Conservation (phyloP, 2,888 invertebrate genomes). For the Scaptodrosophila latifasciaeformis region DNA sequence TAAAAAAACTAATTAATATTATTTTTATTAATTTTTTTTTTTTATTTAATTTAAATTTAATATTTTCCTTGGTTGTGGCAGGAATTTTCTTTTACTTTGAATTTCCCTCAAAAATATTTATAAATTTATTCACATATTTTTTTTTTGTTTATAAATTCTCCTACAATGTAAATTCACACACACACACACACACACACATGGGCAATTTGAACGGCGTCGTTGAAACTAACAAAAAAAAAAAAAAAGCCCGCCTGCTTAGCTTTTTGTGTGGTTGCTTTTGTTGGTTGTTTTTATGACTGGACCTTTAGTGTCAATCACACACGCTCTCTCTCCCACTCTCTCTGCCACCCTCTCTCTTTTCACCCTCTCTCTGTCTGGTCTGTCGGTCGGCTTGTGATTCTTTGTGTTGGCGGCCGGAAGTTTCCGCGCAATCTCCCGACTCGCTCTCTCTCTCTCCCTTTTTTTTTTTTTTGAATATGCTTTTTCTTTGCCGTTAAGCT, state of each 20-base stretch:
- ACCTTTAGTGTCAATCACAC: no score
- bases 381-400: slow-evolving; percentile 17
- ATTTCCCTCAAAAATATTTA: no score
- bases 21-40: slow-evolving; percentile 59
- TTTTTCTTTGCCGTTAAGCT: neutral
- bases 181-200: slow-evolving; percentile 3
- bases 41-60: no score
- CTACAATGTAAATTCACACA: neutral
- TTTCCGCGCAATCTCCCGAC: slow-evolving; percentile 43
- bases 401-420: slow-evolving; percentile 47
- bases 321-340: no score
- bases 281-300: no score
- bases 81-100: no score
- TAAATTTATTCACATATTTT: no score
- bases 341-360: neutral
- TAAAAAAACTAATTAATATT: slow-evolving; percentile 25
- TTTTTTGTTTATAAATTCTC: no score
- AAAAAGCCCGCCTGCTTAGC: slow-evolving; percentile 45
- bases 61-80: no score
- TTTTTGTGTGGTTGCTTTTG: slow-evolving; percentile 34
- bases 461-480: neutral
- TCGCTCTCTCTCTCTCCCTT: slow-evolving; percentile 15
- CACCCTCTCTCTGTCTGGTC: slow-evolving; percentile 6
- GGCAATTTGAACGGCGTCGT: slow-evolving; percentile 6
- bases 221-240: slow-evolving; percentile 13